Evolutionary conservation across 2,113 vertebrate species (phyloP).

Genomic region (Phoenicopterus ruber): DNA sequence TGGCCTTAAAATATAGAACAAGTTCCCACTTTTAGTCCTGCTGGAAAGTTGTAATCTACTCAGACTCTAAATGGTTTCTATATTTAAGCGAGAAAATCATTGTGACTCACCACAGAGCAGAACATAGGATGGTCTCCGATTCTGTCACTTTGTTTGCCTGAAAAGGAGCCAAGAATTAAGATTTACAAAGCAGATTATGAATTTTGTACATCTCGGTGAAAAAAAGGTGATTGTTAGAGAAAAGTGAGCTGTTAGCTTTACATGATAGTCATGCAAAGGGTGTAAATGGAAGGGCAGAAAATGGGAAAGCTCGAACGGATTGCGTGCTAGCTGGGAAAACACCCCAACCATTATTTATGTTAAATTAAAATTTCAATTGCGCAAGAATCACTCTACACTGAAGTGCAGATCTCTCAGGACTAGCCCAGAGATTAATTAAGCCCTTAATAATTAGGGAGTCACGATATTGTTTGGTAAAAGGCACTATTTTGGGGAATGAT

Average conservation of each 20-base stretch:
- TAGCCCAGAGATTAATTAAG: neutral
- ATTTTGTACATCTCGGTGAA: neutral
- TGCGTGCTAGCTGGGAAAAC: neutral
- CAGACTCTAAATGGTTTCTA: neutral
- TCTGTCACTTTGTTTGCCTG: neutral
- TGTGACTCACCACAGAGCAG: neutral
- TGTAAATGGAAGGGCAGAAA: neutral
- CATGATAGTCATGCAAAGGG: neutral
- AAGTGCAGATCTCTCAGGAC: neutral
- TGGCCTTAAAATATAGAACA: neutral
- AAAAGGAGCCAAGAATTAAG: neutral
- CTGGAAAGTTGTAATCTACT: neutral
- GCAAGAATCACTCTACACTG: neutral
- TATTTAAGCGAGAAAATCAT: slow-evolving; percentile 3
- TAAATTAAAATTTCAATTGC: neutral
- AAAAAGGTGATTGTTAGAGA: neutral
- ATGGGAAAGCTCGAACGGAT: neutral
- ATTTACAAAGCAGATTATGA: neutral
- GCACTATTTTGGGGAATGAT: neutral
- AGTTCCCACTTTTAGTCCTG: neutral
- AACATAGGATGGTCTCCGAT: neutral
- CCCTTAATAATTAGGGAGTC: neutral
- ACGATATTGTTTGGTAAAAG: neutral
- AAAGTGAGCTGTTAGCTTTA: neutral
- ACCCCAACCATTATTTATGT: neutral